These are phyloP conservation scores for Alaudala cheleensis DNA, from an alignment of 2,113 vertebrate species.

Conservation along the genomic window DNA sequence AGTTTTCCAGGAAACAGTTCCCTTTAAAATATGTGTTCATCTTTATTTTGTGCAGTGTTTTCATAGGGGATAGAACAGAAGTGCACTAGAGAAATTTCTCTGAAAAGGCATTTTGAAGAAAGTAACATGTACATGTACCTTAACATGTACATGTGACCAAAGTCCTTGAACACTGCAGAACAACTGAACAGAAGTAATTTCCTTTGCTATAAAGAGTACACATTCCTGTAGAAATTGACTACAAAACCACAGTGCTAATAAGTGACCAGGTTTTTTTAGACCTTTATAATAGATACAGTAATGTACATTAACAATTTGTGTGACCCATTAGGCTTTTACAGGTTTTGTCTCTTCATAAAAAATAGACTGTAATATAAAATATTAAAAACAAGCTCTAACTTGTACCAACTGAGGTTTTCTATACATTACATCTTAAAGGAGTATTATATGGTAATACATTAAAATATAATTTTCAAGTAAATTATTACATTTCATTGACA, in stretches of 20 bases:
- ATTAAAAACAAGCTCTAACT: slow-evolving; percentile 22
- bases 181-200: background rate
- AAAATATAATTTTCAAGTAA: slow-evolving; percentile 51
- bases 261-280: slow-evolving; percentile 11
- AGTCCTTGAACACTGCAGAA: background rate
- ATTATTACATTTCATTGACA: slow-evolving; percentile 18
- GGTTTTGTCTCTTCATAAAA: slow-evolving; percentile 30
- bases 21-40: background rate
- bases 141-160: background rate
- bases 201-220: background rate
- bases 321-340: background rate
- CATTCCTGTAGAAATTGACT: background rate
- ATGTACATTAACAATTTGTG: background rate
- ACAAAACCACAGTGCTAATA: slow-evolving; percentile 39
- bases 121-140: background rate
- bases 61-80: background rate
- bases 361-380: slow-evolving; percentile 54
- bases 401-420: slow-evolving; percentile 7
- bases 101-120: slow-evolving; percentile 2
- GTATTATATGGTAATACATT: slow-evolving; percentile 35
- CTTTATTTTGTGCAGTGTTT: background rate
- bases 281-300: background rate
- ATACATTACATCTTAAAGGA: background rate
- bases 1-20: background rate
- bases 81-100: background rate